A percentile compares a stretch with the other conserved stretches of the same genome.
These are phyloP conservation scores for Bergia puertoricense DNA, from an alignment of 92 coral and sea anemone genomes.

Conservation along the genomic window DNA sequence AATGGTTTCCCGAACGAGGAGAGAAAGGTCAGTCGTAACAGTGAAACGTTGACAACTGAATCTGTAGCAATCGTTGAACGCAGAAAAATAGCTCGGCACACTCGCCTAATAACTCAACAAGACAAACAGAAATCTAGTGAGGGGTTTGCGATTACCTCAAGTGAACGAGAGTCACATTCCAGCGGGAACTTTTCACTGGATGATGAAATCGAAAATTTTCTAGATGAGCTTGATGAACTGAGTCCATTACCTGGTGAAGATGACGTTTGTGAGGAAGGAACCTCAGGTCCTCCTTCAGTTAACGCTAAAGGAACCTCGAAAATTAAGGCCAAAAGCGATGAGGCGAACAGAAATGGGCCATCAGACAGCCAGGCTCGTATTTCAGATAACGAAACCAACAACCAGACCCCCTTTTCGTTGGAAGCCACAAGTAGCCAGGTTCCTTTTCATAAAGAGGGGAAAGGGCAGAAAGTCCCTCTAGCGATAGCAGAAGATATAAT, in stretches of 20 bases:
- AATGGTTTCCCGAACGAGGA: not conserved
- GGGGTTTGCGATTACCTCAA: not conserved
- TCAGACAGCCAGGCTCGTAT: not conserved
- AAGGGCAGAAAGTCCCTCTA: conserved; percentile 11
- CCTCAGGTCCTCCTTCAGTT: not conserved
- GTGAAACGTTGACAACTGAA: not conserved
- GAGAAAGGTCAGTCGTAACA: not conserved
- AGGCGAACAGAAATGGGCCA: not conserved
- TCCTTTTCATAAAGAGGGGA: not conserved
- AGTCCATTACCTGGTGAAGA: conserved; percentile 17
- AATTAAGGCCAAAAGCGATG: not conserved
- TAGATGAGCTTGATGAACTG: conserved; percentile 37
- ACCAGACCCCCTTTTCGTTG: not conserved
- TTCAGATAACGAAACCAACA: not conserved
- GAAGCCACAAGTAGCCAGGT: not conserved
- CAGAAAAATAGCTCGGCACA: not conserved
- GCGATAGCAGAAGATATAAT: conserved; percentile 4
- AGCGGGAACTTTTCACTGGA: conserved; percentile 6
- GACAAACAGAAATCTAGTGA: not conserved
- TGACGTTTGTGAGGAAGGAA: not conserved
- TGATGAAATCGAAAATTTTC: conserved; percentile 25
- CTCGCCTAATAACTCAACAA: not conserved
- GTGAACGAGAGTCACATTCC: not conserved
- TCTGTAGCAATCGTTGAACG: not conserved
- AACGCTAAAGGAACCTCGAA: not conserved